Percentiles rank a stretch among this genome's conserved stretches.
phyloP scores from a whole-genome alignment of 1,140 invertebrate species.

The Myzus persicae region DNA sequence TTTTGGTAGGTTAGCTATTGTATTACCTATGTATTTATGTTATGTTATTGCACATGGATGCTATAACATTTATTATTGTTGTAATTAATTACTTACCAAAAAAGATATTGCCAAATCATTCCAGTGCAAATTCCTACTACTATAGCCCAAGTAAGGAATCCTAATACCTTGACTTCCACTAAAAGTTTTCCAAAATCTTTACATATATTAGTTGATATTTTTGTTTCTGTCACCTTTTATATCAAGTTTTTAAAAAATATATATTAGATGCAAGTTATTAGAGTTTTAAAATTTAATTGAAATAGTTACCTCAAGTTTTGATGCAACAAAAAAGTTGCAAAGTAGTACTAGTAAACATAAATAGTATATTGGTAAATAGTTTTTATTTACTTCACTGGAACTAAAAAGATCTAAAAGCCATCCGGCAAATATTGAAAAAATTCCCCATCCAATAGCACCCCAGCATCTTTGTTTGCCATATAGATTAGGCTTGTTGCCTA shows the following conservation, averaged over 20 bases:
- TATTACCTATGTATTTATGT: too few species aligned
- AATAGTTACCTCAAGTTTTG: slow-evolving; percentile 65
- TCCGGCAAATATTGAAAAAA: slow-evolving; percentile 78
- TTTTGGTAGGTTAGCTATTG: background rate
- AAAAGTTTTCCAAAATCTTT: slow-evolving; percentile 73
- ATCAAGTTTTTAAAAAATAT: slow-evolving; percentile 51
- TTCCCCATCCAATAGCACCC: slow-evolving; percentile 82
- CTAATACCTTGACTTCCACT: slow-evolving; percentile 70
- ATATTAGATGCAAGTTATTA: background rate
- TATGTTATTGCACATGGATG: background rate
- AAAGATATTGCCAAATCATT: slow-evolving; percentile 87
- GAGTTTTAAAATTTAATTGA: slow-evolving; percentile 1
- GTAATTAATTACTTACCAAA: slow-evolving; percentile 68
- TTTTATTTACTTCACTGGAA: slow-evolving; percentile 69
- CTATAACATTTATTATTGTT: background rate
- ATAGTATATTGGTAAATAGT: slow-evolving; percentile 81
- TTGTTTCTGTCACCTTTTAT: slow-evolving; percentile 70
- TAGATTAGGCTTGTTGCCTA: slow-evolving; percentile 70
- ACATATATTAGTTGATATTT: slow-evolving; percentile 71
- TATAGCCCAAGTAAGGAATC: slow-evolving; percentile 81
- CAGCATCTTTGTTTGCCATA: slow-evolving; percentile 86
- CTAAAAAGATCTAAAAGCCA: slow-evolving; percentile 79
- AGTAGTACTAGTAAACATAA: slow-evolving; percentile 75
- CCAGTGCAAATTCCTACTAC: slow-evolving; percentile 84
- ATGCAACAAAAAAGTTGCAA: slow-evolving; percentile 75